Evolutionary conservation across 2,113 vertebrate species (phyloP).

Genomic region (Hemiscyllium ocellatum): DNA sequence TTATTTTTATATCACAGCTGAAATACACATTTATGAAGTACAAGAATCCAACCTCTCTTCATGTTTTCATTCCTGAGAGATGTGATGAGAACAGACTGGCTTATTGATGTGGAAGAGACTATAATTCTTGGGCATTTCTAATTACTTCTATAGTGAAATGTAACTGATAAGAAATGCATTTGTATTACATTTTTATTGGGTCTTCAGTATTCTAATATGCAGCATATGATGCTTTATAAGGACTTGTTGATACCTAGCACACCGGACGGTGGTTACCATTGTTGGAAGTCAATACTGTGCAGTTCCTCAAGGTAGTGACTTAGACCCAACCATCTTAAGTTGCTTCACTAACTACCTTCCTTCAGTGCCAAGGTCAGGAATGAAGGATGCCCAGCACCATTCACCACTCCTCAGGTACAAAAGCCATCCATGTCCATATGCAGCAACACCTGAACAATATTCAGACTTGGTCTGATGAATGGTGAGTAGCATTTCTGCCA

Average conservation of each 20-base stretch:
- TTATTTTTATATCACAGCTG: background rate
- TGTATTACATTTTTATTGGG: too few relatives aligned
- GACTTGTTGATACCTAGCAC: too few relatives aligned
- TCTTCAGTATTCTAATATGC: too few relatives aligned
- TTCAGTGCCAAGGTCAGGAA: too few relatives aligned
- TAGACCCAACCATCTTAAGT: too few relatives aligned
- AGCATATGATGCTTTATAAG: too few relatives aligned
- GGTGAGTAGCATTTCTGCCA: background rate
- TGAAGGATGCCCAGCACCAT: background rate
- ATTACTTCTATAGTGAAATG: background rate
- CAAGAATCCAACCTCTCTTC: background rate
- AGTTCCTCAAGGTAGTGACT: too few relatives aligned
- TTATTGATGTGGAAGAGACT: background rate
- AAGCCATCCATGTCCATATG: background rate
- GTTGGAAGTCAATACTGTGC: too few relatives aligned
- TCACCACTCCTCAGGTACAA: background rate
- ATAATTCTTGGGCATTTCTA: background rate
- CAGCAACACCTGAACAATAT: too few relatives aligned
- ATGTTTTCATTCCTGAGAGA: background rate
- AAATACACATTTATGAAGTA: background rate
- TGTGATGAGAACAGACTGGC: background rate
- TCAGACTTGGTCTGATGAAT: background rate
- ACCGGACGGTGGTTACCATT: too few relatives aligned
- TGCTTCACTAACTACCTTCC: too few relatives aligned
- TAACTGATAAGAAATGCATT: too few relatives aligned